Base-by-base conservation (phyloP, 2,888 invertebrate genomes). In the Lycocerus yunnanus region DNA sequence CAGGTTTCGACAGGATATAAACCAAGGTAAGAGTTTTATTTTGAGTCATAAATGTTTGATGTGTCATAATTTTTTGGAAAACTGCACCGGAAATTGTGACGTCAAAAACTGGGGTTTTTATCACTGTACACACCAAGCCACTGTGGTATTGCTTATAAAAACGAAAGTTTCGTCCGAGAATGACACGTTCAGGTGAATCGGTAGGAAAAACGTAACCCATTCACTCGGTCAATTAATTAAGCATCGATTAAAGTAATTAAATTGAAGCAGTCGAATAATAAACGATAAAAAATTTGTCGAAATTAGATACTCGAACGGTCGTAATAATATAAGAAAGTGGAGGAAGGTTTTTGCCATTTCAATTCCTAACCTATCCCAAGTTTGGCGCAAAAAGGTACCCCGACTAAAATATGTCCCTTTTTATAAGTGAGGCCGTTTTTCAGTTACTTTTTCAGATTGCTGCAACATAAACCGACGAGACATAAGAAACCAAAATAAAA, bases 401-500 rank as follows among this genome's bases (percentile, higher is more conserved):
- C 77, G 80, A 79, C 79, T 83, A 83, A 84, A 84, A 84, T 84
- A 84, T 84, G 83, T 83, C 82, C 81, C 82, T 84, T 84, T 84
- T 84, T 84, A 82, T 81, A 79, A 80, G 80, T 78, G 76, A 69
- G 69, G 66, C 77, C 74, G 79, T 81, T 83, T 83, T 82, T 82
- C 81, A 77, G 78, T 78, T 71, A 78, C 78, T 77, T 77, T 81
- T 79, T 79, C 80, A 78, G 79, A 75, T 72, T 71, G 75, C 73
- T 75, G 75, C 75, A 75, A 73, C 78, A 79, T 78, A 80, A 76
- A 73, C 80, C 75, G 75, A 73, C 75, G 75, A 75, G 76, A 73
- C 74, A 76, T 74, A 85, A 84, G 84, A 84, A 85, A 84, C 84
- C 85, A 84, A 85, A 85, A 85, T 84, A 85, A 82, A 84, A 80